A percentile compares a stretch with the other conserved stretches of the same genome.
These are phyloP conservation scores for Uloborus plumipes DNA, from an alignment of 2,888 invertebrate genomes.

Conservation along the genomic window DNA sequence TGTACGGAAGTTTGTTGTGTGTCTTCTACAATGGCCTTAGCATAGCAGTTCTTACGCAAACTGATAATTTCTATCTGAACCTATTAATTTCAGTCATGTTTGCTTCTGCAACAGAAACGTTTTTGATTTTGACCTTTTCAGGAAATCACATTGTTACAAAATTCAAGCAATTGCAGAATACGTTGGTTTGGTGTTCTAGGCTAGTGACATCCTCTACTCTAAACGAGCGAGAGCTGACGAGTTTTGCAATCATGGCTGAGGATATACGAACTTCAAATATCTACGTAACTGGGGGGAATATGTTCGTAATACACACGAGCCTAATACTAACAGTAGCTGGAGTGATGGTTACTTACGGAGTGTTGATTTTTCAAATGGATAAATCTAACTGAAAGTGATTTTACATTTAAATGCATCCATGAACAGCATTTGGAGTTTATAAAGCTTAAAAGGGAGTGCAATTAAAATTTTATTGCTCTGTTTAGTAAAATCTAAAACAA, in stretches of 20 bases:
- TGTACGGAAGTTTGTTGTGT: slow-evolving; percentile 18
- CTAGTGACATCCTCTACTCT: background rate
- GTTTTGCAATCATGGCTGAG: background rate
- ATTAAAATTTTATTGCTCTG: too few species aligned
- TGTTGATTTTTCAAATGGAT: slow-evolving; percentile 42
- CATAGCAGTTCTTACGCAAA: background rate
- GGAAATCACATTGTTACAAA: slow-evolving; percentile 15
- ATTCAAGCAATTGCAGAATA: slow-evolving; percentile 9
- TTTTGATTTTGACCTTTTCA: slow-evolving; percentile 16
- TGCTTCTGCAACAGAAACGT: background rate
- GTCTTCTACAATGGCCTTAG: slow-evolving; percentile 18
- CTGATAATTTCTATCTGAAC: background rate
- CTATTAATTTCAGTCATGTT: slow-evolving; percentile 5
- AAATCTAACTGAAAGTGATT: background rate
- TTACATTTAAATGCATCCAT: background rate
- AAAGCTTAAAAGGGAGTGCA: too few species aligned
- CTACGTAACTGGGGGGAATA: slow-evolving; percentile 34
- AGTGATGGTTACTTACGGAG: slow-evolving; percentile 35
- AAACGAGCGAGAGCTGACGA: background rate
- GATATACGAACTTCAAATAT: slow-evolving; percentile 14
- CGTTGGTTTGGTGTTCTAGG: background rate
- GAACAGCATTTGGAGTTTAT: background rate
- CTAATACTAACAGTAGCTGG: slow-evolving; percentile 29
- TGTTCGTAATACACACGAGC: slow-evolving; percentile 37
- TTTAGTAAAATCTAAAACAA: too few species aligned